phyloP scores from a whole-genome alignment of 2,888 invertebrate genomes.

The Mythimna pallens region DNA sequence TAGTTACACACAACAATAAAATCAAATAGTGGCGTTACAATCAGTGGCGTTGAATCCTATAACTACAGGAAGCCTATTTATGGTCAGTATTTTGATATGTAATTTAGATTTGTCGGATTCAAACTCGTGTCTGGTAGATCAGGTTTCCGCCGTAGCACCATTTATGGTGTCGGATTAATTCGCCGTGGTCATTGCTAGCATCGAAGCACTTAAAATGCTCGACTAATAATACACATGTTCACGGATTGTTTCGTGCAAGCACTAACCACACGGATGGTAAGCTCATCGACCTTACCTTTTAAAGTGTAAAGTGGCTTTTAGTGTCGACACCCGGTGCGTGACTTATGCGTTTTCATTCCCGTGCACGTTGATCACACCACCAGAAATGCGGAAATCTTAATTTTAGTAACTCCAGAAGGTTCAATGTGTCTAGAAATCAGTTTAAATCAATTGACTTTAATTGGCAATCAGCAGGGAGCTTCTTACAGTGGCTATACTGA shows the following conservation, averaged over 20 bases:
- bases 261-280: conserved; percentile 57
- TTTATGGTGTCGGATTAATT: conserved; percentile 88
- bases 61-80: conserved; percentile 87
- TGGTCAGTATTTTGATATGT: conserved; percentile 87
- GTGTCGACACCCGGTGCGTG: conserved; percentile 26
- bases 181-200: conserved; percentile 78
- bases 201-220: conserved; percentile 57
- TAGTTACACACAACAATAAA: conserved; percentile 50
- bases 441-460: conserved; percentile 68
- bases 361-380: conserved; percentile 3
- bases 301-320: conserved; percentile 27
- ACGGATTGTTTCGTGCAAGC: conserved; percentile 64
- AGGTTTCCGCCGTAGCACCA: conserved; percentile 84
- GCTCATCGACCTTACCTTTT: conserved; percentile 51
- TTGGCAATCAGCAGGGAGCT: conserved; percentile 61
- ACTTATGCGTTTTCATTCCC: conserved; percentile 21
- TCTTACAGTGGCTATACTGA: conserved; percentile 34
- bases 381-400: conserved; percentile 15
- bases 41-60: conserved; percentile 73
- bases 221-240: conserved; percentile 66
- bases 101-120: conserved; percentile 81
- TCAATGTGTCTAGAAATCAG: conserved; percentile 57
- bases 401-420: conserved; percentile 24
- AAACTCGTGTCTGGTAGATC: conserved; percentile 83
- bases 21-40: conserved; percentile 65